These are phyloP conservation scores for Eptatretus burgeri DNA, from an alignment of 2,113 vertebrate genomes.

Conservation along the genomic window DNA sequence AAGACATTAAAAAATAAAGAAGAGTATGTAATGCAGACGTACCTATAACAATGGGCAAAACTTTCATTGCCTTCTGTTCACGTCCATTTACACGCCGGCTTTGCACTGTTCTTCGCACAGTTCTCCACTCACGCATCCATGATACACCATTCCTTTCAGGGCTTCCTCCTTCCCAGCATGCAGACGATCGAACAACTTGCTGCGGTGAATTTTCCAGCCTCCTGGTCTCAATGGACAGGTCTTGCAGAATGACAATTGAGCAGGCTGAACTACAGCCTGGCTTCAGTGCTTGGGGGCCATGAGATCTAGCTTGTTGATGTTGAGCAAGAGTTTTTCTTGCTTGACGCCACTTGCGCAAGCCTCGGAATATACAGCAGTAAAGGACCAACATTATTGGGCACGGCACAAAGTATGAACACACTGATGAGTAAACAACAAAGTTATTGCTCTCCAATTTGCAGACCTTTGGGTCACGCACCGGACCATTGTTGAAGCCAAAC, in stretches of 20 bases:
- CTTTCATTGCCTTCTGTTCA: constrained; percentile 27
- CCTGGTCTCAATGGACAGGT: no score
- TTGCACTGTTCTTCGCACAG: no score
- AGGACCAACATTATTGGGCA: constrained; percentile 26
- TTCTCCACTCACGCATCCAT: not conserved
- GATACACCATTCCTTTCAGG: constrained; percentile 14
- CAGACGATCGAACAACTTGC: constrained; percentile 5
- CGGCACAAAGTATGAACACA: constrained; percentile 29
- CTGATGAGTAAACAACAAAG: constrained; percentile 25
- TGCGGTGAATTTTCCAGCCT: no score
- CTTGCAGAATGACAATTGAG: no score
- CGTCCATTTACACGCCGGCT: constrained; percentile 21
- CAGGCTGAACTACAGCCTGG: no score
- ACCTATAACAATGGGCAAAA: constrained; percentile 24
- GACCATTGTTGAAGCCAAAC: constrained; percentile 23
- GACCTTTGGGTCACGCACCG: constrained; percentile 14
- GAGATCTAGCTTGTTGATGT: no score
- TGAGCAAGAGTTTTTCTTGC: constrained; percentile 9
- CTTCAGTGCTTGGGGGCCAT: no score
- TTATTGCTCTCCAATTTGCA: constrained; percentile 24
- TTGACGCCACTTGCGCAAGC: constrained; percentile 19
- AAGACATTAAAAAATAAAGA: no score
- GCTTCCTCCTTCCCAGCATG: constrained; percentile 10
- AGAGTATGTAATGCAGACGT: constrained; percentile 10
- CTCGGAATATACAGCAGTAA: constrained; percentile 26